Base-by-base conservation (phyloP, 2,113 vertebrate genomes). In the Amphiprion ocellaris region DNA sequence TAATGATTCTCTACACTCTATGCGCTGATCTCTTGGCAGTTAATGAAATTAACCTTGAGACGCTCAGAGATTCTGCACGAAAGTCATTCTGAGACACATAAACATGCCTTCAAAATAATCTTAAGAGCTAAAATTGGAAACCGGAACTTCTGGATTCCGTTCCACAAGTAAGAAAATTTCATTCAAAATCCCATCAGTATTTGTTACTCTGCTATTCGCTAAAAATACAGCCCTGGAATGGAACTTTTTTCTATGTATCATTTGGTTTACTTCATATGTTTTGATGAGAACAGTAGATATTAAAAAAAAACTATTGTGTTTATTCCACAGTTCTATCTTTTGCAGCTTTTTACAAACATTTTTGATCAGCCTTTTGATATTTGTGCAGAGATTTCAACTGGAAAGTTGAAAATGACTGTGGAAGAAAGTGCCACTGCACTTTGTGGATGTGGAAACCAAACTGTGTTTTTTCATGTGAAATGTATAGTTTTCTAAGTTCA, bases 31-130 rank as follows among this genome's bases (percentile, higher is more conserved):
- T 24, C 44, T 56, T 69, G 74, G 70, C 64, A 86, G 50, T 60
- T 89, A 88, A 91, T 88, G 67, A 62, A 59, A 91, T 87, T 85
- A 91, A 92, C 86, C 80, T 90, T 89, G 83, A 85, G 61, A 69
- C 0, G 2, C 59, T 68, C 23, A 64, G 54, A 79, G 30, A 82
- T 44, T 50, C 52, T 39, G 28, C 19, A 59, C 39, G 69, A 59
- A 44, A 58, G 24, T 61, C 41, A 30, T 17, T 50, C 44, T 30
- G 19, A 41, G 14, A 62, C 49, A 50, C 10, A 16, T 0, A n/a
- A 6, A 47, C 10, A 26, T 11, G 26, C 23, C 15, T 5, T 21
- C 23, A 52, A 33, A 17, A 24, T 39, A 49, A 17, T 46, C 44
- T 60, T 28, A 1, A 17, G 44, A 12, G 15, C 14, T n/a, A 3